A percentile compares a stretch with the other conserved stretches of the same genome.
Conservation (phyloP, 2,888 invertebrate species). For the Notodromas monacha region DNA sequence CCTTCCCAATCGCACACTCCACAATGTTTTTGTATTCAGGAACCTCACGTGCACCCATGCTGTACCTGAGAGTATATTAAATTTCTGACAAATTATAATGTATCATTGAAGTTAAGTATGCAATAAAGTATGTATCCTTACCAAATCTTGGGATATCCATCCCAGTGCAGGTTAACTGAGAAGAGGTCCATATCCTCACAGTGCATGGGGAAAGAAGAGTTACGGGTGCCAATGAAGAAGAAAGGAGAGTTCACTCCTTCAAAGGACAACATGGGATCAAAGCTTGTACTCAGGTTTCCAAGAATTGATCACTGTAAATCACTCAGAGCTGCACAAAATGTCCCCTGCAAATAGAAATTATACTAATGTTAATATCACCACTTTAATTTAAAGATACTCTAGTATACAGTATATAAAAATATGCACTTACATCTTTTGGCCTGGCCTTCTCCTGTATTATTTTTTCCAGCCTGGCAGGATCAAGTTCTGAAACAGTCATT, state of each 20-base stretch:
- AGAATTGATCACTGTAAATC: constrained; percentile 1
- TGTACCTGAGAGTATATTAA: constrained; percentile 2
- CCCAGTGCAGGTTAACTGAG: constrained; percentile 2
- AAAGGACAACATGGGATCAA: constrained; percentile 1
- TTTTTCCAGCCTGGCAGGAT: constrained; percentile 1
- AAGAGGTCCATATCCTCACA: constrained; percentile 4
- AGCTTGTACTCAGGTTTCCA: constrained; percentile 2
- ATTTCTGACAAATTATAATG: constrained; percentile 1
- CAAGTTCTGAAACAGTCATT: constrained; percentile 2
- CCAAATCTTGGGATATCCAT: constrained; percentile 2
- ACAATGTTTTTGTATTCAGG: constrained; percentile 1
- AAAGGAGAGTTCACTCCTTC: constrained; percentile 2
- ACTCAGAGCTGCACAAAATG: constrained; percentile 1
- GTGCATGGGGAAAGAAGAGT: constrained; percentile 2
- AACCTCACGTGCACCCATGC: constrained; percentile 4
- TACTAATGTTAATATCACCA: constrained; percentile 2
- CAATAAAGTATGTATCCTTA: background rate
- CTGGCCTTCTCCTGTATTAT: constrained; percentile 2
- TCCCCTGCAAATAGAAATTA: constrained; percentile 2
- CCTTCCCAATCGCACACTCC: constrained; percentile 2
- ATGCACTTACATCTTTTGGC: constrained; percentile 4
- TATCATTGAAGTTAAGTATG: constrained; percentile 1
- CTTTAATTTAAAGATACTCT: background rate
- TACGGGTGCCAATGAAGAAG: constrained; percentile 4
- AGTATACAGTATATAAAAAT: constrained; percentile 1